Conservation (phyloP, 2,113 vertebrate species). For the Melanerpes formicivorus region DNA sequence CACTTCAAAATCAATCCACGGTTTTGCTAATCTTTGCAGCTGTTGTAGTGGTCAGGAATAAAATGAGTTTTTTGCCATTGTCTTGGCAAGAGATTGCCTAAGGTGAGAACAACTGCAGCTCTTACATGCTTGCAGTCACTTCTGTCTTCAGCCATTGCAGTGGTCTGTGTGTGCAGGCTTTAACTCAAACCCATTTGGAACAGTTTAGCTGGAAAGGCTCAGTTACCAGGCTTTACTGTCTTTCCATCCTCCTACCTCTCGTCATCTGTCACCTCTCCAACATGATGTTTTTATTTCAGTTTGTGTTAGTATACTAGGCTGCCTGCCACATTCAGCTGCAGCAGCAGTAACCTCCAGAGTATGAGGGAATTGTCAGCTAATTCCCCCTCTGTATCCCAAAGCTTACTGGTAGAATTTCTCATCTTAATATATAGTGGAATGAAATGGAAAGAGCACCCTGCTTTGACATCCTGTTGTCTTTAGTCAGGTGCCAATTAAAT, state of each 20-base stretch:
- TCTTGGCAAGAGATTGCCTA: not conserved
- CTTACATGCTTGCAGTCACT: not conserved
- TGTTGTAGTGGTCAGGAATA: not conserved
- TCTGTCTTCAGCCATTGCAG: not conserved
- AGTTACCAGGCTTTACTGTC: not conserved
- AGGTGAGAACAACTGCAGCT: not conserved
- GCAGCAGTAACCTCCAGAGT: not conserved
- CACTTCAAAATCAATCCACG: not conserved
- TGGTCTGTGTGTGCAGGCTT: not conserved
- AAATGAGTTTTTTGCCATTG: fast-evolving
- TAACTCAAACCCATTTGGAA: not conserved
- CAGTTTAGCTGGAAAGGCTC: not conserved
- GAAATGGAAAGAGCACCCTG: not conserved
- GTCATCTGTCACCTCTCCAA: not conserved
- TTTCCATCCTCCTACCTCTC: not conserved
- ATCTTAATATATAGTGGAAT: not conserved
- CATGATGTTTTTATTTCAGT: not conserved
- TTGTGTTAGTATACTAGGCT: not conserved
- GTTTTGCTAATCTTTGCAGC: not conserved
- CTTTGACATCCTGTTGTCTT: not conserved
- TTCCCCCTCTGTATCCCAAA: not conserved
- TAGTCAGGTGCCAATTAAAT: not conserved
- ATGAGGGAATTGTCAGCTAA: not conserved
- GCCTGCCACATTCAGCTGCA: not conserved
- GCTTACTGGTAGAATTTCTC: not conserved